Percentiles rank a stretch among this genome's conserved stretches.
These are phyloP conservation scores for Diadegma fenestrale DNA, from an alignment of 2,888 invertebrate species.

Conservation along the genomic window DNA sequence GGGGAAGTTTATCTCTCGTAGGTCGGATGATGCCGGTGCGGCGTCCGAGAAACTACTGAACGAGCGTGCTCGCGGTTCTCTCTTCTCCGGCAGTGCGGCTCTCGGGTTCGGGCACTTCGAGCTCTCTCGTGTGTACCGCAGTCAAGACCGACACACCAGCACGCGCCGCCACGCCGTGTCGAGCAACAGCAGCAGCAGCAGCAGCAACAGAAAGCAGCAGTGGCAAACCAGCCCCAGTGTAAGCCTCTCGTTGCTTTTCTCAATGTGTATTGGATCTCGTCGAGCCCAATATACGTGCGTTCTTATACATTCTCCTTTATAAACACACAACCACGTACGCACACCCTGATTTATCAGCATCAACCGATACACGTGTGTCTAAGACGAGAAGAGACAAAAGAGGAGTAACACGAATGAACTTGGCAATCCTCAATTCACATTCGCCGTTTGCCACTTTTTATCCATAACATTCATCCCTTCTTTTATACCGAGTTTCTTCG, in stretches of 20 bases:
- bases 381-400: constrained; percentile 42
- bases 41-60: constrained; percentile 84
- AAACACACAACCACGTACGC: constrained; percentile 36
- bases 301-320: constrained; percentile 11
- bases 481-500: constrained; percentile 41
- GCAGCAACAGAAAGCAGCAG: constrained; percentile 74
- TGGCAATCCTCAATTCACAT: constrained; percentile 44
- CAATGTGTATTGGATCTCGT: constrained; percentile 65
- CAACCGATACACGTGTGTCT: constrained; percentile 52
- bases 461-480: constrained; percentile 71
- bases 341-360: constrained; percentile 43
- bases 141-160: constrained; percentile 76
- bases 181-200: constrained; percentile 70
- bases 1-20: constrained; percentile 76
- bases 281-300: constrained; percentile 65
- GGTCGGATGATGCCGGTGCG: constrained; percentile 84
- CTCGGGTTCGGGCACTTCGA: constrained; percentile 79
- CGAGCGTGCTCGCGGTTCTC: constrained; percentile 82
- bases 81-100: constrained; percentile 78
- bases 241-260: constrained; percentile 72
- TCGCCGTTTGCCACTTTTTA: constrained; percentile 61
- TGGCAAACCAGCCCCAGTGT: constrained; percentile 57
- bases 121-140: constrained; percentile 75
- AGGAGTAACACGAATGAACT: constrained; percentile 37
- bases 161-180: constrained; percentile 71